phyloP scores from a whole-genome alignment of 2,797 vertebrate genomes.

The Danio choprae region DNA sequence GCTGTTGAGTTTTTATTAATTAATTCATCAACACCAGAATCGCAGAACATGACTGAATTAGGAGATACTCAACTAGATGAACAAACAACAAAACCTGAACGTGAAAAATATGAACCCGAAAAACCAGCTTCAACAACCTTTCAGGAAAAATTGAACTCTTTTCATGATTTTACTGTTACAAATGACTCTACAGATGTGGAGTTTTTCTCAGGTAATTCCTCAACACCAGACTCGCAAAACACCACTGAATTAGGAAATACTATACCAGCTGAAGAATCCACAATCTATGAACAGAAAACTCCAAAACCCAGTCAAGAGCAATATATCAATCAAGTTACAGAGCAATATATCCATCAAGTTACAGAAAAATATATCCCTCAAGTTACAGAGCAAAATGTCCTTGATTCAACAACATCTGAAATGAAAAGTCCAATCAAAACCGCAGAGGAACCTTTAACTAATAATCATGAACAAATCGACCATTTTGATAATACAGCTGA shows the following conservation, averaged over 20 bases:
- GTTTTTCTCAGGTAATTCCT: background rate
- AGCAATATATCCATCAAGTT: too few species aligned
- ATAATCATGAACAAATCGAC: background rate
- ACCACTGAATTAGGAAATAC: background rate
- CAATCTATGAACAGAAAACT: background rate
- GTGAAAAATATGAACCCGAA: too few species aligned
- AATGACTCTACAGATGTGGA: background rate
- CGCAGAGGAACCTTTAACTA: background rate
- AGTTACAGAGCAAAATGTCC: background rate
- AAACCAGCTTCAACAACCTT: too few species aligned
- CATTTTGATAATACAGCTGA: background rate
- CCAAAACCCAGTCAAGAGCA: background rate
- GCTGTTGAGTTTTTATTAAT: background rate
- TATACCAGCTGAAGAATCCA: background rate
- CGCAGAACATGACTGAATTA: too few species aligned
- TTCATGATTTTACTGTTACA: background rate
- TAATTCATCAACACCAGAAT: background rate
- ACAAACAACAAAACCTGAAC: background rate
- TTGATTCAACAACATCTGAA: background rate
- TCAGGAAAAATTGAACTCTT: too few species aligned
- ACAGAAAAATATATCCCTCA: too few species aligned
- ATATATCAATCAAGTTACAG: too few species aligned
- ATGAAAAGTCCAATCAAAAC: background rate
- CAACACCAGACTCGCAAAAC: background rate
- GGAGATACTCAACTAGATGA: background rate